phyloP scores from a whole-genome alignment of 2,797 vertebrate genomes.

The Malurus splendens region DNA sequence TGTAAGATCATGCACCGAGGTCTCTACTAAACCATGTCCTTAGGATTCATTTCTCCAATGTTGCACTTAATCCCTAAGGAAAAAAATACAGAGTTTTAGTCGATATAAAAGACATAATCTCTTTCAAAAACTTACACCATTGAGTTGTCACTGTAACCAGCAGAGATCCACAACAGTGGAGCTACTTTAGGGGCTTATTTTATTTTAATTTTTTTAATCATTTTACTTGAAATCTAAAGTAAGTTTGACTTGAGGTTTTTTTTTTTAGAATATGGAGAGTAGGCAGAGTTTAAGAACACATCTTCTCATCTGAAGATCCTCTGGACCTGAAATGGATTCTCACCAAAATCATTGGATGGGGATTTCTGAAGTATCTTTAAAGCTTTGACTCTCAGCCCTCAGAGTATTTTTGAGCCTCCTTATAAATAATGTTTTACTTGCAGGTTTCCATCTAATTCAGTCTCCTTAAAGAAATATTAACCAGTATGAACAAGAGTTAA shows the following conservation, averaged over 20 bases:
- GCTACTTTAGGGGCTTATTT: not conserved
- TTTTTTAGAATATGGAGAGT: not conserved
- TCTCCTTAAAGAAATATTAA: not conserved
- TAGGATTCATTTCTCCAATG: not conserved
- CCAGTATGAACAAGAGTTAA: not conserved
- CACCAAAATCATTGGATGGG: not conserved
- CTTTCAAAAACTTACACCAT: not conserved
- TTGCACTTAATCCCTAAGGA: not conserved
- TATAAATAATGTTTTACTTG: not conserved
- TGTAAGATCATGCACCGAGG: not conserved
- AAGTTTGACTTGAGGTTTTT: not conserved
- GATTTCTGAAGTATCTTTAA: not conserved
- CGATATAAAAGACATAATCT: not conserved
- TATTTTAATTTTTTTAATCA: not conserved
- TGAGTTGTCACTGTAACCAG: not conserved
- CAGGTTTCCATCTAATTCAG: not conserved
- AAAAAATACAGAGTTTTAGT: not conserved
- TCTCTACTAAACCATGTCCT: not conserved
- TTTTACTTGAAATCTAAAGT: not conserved
- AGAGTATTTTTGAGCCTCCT: not conserved
- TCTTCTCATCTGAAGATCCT: not conserved
- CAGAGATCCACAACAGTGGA: not conserved
- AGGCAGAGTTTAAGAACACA: fast-evolving
- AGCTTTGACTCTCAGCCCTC: not conserved
- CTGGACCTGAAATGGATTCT: not conserved